Conservation (phyloP, 2,113 vertebrate species). For the Ageneiosus marmoratus region DNA sequence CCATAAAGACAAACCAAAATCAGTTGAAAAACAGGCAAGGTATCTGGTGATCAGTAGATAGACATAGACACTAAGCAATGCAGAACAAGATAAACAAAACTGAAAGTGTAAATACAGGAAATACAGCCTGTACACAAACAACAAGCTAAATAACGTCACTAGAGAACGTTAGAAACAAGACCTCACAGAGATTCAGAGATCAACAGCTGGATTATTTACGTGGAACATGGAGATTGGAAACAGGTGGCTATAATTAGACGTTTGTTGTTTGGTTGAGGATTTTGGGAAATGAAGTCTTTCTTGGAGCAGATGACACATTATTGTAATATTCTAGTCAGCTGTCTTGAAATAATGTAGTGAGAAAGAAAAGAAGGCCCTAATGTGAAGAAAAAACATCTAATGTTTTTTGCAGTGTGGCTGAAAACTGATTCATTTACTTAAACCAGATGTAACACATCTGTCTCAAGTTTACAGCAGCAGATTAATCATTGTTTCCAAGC, state of each 20-base stretch:
- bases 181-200: neutral
- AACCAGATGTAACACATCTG: slow-evolving; percentile 6
- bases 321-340: neutral
- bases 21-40: neutral
- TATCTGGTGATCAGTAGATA: neutral
- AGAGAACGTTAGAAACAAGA: neutral
- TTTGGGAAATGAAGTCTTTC: neutral
- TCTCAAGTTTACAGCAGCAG: neutral
- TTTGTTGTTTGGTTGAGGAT: neutral
- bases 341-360: neutral
- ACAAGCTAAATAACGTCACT: neutral
- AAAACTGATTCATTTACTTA: neutral
- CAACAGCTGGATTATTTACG: neutral
- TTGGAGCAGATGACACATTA: neutral
- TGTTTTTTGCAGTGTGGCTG: neutral
- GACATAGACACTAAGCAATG: neutral
- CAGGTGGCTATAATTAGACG: neutral
- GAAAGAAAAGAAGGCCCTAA: neutral
- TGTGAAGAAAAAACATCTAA: neutral
- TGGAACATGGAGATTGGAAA: neutral
- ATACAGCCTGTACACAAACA: neutral
- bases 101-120: neutral
- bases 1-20: neutral
- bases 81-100: neutral
- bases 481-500: neutral